A percentile compares a stretch with the other conserved stretches of the same genome.
Evolutionary conservation across 92 coral and sea anemone genomes (phyloP).

Genomic region (Siderastrea radians): DNA sequence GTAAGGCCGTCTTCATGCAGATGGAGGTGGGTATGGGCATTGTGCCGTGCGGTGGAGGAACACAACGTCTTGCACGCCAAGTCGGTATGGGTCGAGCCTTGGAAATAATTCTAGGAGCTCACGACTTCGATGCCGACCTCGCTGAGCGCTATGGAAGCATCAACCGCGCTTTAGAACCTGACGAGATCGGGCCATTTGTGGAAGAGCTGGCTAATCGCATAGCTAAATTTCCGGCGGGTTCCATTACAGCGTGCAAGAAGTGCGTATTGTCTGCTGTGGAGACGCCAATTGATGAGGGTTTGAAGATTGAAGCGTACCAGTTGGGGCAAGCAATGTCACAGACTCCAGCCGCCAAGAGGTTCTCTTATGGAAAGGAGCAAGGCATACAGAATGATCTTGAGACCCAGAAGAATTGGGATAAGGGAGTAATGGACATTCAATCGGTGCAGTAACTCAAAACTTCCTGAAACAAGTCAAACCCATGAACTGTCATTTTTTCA

Average conservation of each 20-base stretch:
- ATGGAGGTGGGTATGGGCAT: conserved; percentile 98
- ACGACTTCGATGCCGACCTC: conserved; percentile 89
- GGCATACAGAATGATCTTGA: conserved; percentile 87
- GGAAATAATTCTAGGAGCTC: conserved; percentile 92
- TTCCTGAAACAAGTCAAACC: not conserved
- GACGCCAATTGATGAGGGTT: conserved; percentile 86
- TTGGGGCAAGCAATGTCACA: conserved; percentile 87
- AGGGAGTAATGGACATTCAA: conserved; percentile 91
- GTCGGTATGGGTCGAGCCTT: conserved; percentile 95
- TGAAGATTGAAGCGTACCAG: conserved; percentile 87
- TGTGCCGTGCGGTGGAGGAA: conserved; percentile 96
- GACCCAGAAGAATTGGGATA: conserved; percentile 93
- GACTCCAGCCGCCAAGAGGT: conserved; percentile 86
- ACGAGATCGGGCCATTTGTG: conserved; percentile 90
- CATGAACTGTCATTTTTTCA: no score
- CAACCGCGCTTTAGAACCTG: conserved; percentile 86
- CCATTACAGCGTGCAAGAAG: conserved; percentile 84
- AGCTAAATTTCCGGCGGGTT: conserved; percentile 90
- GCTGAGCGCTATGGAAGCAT: conserved; percentile 91
- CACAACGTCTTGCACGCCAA: conserved; percentile 90
- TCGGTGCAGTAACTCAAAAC: conserved; percentile 53
- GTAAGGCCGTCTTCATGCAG: conserved; percentile 94
- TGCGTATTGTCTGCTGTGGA: conserved; percentile 83
- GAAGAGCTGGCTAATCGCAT: conserved; percentile 93
- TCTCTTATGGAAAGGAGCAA: conserved; percentile 82